Percentiles rank a stretch among this genome's conserved stretches.
These are phyloP conservation scores for Heliconius hermathena DNA, from an alignment of 1,140 invertebrate species.

Conservation along the genomic window DNA sequence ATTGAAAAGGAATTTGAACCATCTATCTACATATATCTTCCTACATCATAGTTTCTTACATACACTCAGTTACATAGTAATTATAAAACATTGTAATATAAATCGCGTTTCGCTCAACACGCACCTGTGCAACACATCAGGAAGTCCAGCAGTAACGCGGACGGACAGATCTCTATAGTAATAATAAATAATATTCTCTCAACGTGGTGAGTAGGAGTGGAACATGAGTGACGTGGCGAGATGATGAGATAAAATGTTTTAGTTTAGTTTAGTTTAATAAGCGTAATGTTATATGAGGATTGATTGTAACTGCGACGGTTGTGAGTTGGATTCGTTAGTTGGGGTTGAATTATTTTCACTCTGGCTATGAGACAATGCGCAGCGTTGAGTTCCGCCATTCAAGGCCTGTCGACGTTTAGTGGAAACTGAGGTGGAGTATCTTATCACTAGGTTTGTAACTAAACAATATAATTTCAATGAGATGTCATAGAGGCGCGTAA, in stretches of 20 bases:
- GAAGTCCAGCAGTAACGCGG: slow-evolving; percentile 58
- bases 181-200: slow-evolving; percentile 30
- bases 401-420: no score
- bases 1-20: no score
- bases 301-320: not conserved
- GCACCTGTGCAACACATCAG: slow-evolving; percentile 64
- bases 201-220: not conserved
- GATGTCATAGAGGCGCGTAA: no score
- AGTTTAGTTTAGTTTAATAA: not conserved
- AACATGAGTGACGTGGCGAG: slow-evolving; percentile 1
- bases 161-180: slow-evolving; percentile 45
- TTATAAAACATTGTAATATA: not conserved
- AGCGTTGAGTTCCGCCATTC: no score
- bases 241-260: slow-evolving; percentile 10
- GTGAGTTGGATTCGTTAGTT: no score
- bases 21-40: no score
- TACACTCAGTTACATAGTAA: not conserved
- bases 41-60: not conserved
- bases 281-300: not conserved
- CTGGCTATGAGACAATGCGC: no score
- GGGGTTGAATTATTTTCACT: no score
- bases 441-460: no score
- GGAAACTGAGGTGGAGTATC: no score
- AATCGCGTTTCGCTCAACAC: not conserved
- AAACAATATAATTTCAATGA: no score